phyloP scores from a whole-genome alignment of 2,888 invertebrate species.

The Aphrophora alni region DNA sequence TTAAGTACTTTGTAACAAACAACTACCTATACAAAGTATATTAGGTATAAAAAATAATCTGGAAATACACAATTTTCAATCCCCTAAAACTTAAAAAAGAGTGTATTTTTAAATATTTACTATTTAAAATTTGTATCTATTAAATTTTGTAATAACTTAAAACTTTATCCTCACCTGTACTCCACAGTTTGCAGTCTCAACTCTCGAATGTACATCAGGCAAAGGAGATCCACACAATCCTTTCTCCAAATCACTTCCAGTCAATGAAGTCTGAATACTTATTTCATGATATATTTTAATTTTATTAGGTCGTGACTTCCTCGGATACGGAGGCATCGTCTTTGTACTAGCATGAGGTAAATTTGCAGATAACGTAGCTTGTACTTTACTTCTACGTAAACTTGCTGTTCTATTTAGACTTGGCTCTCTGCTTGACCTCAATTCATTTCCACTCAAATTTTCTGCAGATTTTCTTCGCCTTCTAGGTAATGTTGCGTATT shows the following conservation, averaged over 20 bases:
- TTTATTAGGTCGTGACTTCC: slow-evolving; percentile 59
- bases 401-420: slow-evolving; percentile 54
- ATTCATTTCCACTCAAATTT: slow-evolving; percentile 52
- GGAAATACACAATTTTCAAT: no score
- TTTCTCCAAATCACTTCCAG: slow-evolving; percentile 74
- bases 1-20: no score
- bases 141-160: no score
- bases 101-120: no score
- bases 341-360: slow-evolving; percentile 53
- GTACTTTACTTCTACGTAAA: slow-evolving; percentile 50
- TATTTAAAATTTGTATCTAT: no score
- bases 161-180: slow-evolving; percentile 63
- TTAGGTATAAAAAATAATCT: no score
- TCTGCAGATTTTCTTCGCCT: slow-evolving; percentile 70
- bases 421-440: slow-evolving; percentile 49
- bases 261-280: slow-evolving; percentile 76
- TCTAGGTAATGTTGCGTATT: slow-evolving; percentile 80
- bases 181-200: slow-evolving; percentile 63
- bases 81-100: no score
- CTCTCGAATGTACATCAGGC: slow-evolving; percentile 48
- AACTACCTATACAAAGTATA: no score
- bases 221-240: slow-evolving; percentile 67
- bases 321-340: slow-evolving; percentile 61
- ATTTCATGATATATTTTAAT: slow-evolving; percentile 83
- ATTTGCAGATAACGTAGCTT: slow-evolving; percentile 35